phyloP scores from a whole-genome alignment of 2,888 invertebrate genomes.

The Plemyria rubiginata region DNA sequence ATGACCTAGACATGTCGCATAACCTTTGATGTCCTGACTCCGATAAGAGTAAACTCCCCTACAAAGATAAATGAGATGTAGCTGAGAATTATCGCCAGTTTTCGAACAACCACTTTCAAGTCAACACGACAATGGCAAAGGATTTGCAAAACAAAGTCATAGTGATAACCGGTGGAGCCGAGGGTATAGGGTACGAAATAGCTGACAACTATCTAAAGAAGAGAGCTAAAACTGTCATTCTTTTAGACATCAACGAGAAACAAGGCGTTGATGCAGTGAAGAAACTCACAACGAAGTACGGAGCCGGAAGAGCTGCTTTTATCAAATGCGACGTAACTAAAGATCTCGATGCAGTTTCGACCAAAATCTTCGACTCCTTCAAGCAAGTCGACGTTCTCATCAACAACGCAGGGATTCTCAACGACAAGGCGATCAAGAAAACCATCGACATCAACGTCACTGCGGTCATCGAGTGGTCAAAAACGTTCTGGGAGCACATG shows the following conservation, averaged over 20 bases:
- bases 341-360: slow-evolving; percentile 66
- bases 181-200: slow-evolving; percentile 78
- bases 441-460: slow-evolving; percentile 59
- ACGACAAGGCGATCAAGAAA: slow-evolving; percentile 44
- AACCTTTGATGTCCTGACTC: slow-evolving; percentile 1
- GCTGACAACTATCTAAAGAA: slow-evolving; percentile 69
- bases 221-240: slow-evolving; percentile 52
- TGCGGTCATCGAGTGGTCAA: slow-evolving; percentile 58
- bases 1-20: neutral
- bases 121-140: slow-evolving; percentile 39
- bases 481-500: slow-evolving; percentile 82
- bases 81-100: slow-evolving; percentile 6
- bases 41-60: slow-evolving; percentile 1
- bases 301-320: slow-evolving; percentile 69
- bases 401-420: slow-evolving; percentile 67
- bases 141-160: slow-evolving; percentile 47
- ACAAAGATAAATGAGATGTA: neutral
- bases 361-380: slow-evolving; percentile 49
- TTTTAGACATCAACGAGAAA: slow-evolving; percentile 49
- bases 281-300: slow-evolving; percentile 67
- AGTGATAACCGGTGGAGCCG: slow-evolving; percentile 80
- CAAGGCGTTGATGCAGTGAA: slow-evolving; percentile 60
- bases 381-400: slow-evolving; percentile 66
- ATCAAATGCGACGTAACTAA: slow-evolving; percentile 76
- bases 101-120: slow-evolving; percentile 4